Evolutionary conservation across 2,888 invertebrate genomes (phyloP).

Genomic region (Cephus rjabovi): DNA sequence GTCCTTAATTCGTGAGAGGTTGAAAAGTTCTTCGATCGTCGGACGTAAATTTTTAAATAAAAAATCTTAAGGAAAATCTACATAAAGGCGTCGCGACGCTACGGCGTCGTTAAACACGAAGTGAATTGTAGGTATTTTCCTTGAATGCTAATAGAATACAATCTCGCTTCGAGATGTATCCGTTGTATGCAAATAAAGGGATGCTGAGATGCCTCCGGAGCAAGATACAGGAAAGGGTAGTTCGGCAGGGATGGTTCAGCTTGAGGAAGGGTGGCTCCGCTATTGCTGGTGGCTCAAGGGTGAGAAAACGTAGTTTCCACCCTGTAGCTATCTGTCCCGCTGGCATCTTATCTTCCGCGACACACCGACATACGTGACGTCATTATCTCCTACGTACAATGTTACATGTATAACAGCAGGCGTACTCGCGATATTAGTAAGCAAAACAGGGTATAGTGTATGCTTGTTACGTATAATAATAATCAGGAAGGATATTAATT

Average conservation of each 20-base stretch:
- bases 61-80: too few species aligned
- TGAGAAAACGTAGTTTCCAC: conserved; percentile 37
- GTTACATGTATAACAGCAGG: conserved; percentile 30
- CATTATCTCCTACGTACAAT: conserved; percentile 44
- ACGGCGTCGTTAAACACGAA: neutral
- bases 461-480: neutral
- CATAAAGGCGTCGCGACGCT: too few species aligned
- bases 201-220: neutral
- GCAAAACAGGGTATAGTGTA: neutral
- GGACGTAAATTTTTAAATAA: too few species aligned
- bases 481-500: too few species aligned
- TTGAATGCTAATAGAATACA: conserved; percentile 5
- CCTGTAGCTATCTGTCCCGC: conserved; percentile 27
- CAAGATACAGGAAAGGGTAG: neutral
- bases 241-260: neutral
- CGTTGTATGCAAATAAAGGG: conserved; percentile 5
- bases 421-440: neutral
- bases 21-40: too few species aligned
- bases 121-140: neutral
- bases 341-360: conserved; percentile 45
- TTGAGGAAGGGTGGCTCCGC: too few species aligned
- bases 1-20: too few species aligned
- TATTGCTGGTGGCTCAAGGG: too few species aligned
- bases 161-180: conserved; percentile 2
- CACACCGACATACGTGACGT: conserved; percentile 46